Base-by-base conservation (phyloP, 2,113 vertebrate genomes). In the Vulpes ferrilata region DNA sequence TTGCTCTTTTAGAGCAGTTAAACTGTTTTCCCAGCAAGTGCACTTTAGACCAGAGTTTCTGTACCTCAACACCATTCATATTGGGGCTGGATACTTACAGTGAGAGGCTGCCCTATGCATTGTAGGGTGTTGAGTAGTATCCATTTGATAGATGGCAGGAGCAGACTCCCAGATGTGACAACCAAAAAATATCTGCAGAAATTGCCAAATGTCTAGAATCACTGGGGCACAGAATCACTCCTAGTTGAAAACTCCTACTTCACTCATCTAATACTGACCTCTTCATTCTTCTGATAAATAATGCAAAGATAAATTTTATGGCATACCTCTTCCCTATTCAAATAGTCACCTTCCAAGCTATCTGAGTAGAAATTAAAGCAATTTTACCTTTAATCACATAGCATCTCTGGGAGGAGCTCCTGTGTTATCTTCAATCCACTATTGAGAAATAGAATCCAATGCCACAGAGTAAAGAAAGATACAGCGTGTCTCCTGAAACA, bases 381-480 rank as follows among this genome's bases (percentile, higher is more conserved):
- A 32, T 79, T 93, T 95, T 81, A 89, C 60, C 38, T 93, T 76
- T 79, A 65, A 76, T 20, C 35, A 88, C 22, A 88, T 25, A 76
- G 55, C 20, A 83, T 67, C 3, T 20, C 16, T 27, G 35, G 43
- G 53, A 93, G 43, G 16, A 32, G 43, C 32, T 64, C n/a, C 67
- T 32, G 8, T 91, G 53, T 71, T 90, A 69, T 57, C 43, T 23
- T 90, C 78, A 55, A 62, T 95, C 76, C 64, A 59, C 17, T 69
- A 80, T 27, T 84, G 79, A 95, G 84, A 76, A 97, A 94, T 32
- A 95, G 84, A 90, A 88, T 53, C 62, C 43, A 73, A 11, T 55
- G 43, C 67, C 43, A 65, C 27, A 73, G 35, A 38, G 62, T 69
- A 48, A 89, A 64, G 32, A 79, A n/a, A 48, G 32, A 96, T 48